A percentile compares a stretch with the other conserved stretches of the same genome.
phyloP scores from a whole-genome alignment of 1,140 invertebrate genomes.

The Wasmannia auropunctata region DNA sequence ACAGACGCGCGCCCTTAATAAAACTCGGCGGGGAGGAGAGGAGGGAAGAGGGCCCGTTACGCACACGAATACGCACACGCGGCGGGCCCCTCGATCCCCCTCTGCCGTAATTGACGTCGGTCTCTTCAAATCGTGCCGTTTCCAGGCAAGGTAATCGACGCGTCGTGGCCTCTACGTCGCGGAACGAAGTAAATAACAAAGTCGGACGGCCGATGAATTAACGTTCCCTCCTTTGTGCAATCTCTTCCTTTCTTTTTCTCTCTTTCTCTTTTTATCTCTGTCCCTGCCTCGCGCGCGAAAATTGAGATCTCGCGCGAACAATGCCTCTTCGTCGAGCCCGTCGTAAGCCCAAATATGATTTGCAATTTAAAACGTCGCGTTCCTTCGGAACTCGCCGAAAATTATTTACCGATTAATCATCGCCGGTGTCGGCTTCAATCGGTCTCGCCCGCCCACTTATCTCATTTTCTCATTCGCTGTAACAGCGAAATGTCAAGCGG shows the following conservation, averaged over 20 bases:
- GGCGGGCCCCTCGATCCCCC: not conserved
- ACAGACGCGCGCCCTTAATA: constrained; percentile 46
- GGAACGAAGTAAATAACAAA: constrained; percentile 43
- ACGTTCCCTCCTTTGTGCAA: not conserved
- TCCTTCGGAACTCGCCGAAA: constrained; percentile 14
- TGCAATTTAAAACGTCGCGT: constrained; percentile 30
- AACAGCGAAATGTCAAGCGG: constrained; percentile 17
- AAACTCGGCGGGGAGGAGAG: no score
- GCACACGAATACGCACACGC: not conserved
- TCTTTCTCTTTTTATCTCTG: not conserved
- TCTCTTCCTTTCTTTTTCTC: not conserved
- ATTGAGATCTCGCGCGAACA: constrained; percentile 36
- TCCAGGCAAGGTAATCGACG: constrained; percentile 51
- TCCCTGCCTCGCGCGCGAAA: not conserved
- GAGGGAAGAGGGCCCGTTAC: not conserved
- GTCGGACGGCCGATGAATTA: constrained; percentile 30
- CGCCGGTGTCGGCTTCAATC: not conserved
- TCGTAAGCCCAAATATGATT: constrained; percentile 40
- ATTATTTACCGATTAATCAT: constrained; percentile 49
- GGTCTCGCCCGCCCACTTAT: constrained; percentile 13
- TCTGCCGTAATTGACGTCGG: constrained; percentile 54
- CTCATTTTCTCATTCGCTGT: not conserved
- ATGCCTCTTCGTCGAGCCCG: not conserved
- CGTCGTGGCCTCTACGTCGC: constrained; percentile 36
- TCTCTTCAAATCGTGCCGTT: constrained; percentile 43